Conservation (phyloP, 1,140 invertebrate genomes). For the Heterodera schachtii region DNA sequence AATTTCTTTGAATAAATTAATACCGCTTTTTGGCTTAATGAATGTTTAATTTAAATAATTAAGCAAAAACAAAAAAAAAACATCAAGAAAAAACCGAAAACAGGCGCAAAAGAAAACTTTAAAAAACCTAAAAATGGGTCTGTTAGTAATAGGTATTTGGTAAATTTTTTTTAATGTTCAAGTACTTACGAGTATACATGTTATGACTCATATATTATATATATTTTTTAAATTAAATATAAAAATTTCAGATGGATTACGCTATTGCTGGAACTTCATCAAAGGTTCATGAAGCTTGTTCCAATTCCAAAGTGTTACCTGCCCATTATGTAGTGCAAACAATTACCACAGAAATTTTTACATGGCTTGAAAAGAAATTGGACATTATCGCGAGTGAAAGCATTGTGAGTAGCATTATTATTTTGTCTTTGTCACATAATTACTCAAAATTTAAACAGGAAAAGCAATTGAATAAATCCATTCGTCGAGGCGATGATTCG, state of each 20-base stretch:
- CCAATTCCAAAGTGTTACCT: constrained; percentile 11
- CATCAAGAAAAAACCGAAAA: no score
- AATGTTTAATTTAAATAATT: no score
- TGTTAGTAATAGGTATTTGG: no score
- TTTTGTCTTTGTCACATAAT: not conserved
- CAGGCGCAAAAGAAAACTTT: no score
- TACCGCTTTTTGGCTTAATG: no score
- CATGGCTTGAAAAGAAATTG: constrained; percentile 12
- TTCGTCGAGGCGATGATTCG: constrained; percentile 57
- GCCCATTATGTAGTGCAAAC: constrained; percentile 24
- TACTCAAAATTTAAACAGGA: constrained; percentile 46
- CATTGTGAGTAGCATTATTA: constrained; percentile 6
- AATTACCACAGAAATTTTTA: constrained; percentile 44
- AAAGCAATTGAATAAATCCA: constrained; percentile 60
- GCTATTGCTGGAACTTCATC: not conserved
- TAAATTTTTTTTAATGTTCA: no score
- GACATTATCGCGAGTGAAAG: not conserved
- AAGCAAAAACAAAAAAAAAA: no score
- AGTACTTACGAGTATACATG: no score
- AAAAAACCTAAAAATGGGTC: no score
- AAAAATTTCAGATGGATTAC: not conserved
- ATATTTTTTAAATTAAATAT: not conserved
- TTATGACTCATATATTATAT: no score
- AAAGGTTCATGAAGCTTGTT: not conserved
- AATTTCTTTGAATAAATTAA: no score